Evolutionary conservation across 2,797 vertebrate species (phyloP).

Genomic region (Pagetopsis macropterus): DNA sequence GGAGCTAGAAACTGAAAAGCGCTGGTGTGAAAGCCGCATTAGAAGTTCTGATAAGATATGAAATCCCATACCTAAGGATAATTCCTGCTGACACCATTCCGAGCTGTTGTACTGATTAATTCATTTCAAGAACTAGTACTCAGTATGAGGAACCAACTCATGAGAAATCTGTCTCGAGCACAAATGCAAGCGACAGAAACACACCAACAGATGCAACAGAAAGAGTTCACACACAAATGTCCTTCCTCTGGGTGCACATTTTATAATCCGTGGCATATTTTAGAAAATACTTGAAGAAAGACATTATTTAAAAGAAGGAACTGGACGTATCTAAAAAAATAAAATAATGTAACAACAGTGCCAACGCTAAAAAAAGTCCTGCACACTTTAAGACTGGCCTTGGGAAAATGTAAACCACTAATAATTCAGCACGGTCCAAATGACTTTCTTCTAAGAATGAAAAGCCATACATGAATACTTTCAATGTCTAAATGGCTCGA

Average conservation of each 20-base stretch:
- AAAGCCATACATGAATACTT: not conserved
- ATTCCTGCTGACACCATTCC: slow-evolving; percentile 7
- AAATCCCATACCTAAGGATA: slow-evolving; percentile 13
- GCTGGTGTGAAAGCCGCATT: too few relatives aligned
- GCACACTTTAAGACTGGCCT: not conserved
- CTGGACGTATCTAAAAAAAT: not conserved
- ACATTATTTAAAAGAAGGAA: not conserved
- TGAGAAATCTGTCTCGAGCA: not conserved
- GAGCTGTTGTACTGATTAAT: not conserved
- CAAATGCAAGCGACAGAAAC: not conserved
- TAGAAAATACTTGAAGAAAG: not conserved
- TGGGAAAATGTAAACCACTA: not conserved
- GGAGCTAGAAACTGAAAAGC: too few relatives aligned
- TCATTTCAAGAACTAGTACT: not conserved
- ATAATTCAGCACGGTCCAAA: not conserved
- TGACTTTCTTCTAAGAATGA: not conserved
- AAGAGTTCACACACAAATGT: not conserved
- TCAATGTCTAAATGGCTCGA: not conserved
- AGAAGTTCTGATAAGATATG: slow-evolving; percentile 27
- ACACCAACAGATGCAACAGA: not conserved
- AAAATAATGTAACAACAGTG: not conserved
- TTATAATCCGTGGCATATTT: not conserved
- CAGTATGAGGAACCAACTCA: not conserved
- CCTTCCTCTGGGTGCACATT: not conserved
- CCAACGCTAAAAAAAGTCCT: not conserved